These are phyloP conservation scores for Sylvietta virens DNA, from an alignment of 2,113 vertebrate species.

Conservation along the genomic window DNA sequence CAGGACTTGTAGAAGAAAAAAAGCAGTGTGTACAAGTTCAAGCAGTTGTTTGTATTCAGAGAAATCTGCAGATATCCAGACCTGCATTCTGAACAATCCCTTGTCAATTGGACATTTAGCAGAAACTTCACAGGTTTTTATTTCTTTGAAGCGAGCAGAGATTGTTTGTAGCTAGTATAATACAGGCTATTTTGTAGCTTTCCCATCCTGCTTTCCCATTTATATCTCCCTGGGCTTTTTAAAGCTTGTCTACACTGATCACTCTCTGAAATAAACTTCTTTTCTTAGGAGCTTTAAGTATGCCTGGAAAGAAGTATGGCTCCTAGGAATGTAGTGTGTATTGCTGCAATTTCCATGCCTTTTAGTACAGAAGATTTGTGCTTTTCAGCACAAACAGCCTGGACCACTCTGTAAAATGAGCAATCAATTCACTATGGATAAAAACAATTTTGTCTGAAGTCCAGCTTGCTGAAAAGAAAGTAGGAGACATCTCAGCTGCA, in stretches of 20 bases:
- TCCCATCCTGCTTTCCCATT: background rate
- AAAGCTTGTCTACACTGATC: background rate
- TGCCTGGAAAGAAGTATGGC: background rate
- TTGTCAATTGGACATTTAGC: background rate
- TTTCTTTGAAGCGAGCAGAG: background rate
- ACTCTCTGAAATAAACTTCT: background rate
- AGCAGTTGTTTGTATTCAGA: background rate
- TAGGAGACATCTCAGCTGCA: background rate
- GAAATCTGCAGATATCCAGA: conserved; percentile 7
- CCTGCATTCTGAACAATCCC: background rate
- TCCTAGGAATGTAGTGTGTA: background rate
- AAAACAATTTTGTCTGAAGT: background rate
- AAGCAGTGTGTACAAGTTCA: background rate
- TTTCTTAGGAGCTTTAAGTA: background rate
- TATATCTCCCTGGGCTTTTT: background rate
- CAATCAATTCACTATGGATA: background rate
- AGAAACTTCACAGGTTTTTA: background rate
- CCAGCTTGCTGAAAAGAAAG: background rate
- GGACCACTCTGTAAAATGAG: background rate
- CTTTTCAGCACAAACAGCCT: background rate
- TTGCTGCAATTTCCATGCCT: background rate
- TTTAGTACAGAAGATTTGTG: background rate
- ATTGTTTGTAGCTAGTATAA: background rate
- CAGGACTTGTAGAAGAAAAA: background rate
- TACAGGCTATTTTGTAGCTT: background rate